Evolutionary conservation across 53 echinoderm and acorn worm species (phyloP).

Genomic region (Echinarachnius parma): DNA sequence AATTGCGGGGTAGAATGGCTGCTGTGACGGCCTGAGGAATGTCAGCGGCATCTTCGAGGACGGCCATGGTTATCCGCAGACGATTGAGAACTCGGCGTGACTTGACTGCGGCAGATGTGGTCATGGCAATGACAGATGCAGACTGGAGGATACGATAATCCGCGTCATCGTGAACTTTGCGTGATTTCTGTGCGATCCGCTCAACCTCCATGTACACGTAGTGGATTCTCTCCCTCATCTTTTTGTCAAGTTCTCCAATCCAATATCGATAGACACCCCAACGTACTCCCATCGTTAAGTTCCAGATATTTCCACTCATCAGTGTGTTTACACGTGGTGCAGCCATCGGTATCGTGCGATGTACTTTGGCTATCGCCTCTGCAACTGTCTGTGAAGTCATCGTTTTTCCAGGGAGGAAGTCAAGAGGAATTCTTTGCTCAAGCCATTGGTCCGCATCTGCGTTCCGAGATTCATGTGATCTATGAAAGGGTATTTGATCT

Average conservation of each 20-base stretch:
- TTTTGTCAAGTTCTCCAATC: conserved; percentile 24
- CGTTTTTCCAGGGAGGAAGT: too few species aligned
- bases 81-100: conserved; percentile 48
- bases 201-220: not conserved
- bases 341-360: too few species aligned
- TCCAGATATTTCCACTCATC: conserved; percentile 66
- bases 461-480: too few species aligned
- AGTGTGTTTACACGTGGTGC: too few species aligned
- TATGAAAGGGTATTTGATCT: too few species aligned
- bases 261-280: conserved; percentile 77
- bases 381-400: too few species aligned
- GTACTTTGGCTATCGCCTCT: too few species aligned
- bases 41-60: conserved; percentile 91
- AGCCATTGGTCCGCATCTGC: too few species aligned
- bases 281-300: conserved; percentile 23
- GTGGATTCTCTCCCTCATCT: not conserved
- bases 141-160: conserved; percentile 27
- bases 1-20: conserved; percentile 56
- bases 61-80: conserved; percentile 57
- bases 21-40: conserved; percentile 77
- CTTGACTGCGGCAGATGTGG: conserved; percentile 81
- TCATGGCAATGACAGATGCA: conserved; percentile 73
- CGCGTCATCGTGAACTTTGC: conserved; percentile 54
- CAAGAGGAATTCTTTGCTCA: too few species aligned
- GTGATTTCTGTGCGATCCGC: not conserved